A percentile compares a stretch with the other conserved stretches of the same genome.
Conservation (phyloP, 1,140 invertebrate species). For the Riptortus pedestris region DNA sequence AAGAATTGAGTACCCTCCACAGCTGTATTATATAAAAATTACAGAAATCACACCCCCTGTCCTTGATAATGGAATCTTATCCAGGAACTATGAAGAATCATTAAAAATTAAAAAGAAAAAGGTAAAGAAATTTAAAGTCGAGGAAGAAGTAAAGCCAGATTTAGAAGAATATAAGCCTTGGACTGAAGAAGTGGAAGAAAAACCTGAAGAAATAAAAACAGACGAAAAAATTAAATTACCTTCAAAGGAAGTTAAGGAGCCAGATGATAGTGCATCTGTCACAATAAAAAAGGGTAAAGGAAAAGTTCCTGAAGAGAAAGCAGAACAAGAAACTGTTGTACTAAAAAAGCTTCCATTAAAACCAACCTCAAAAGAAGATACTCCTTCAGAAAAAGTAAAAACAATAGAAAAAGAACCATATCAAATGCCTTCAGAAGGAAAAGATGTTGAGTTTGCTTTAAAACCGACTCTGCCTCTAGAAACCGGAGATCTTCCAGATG, state of each 20-base stretch:
- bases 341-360: constrained; percentile 33
- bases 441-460: constrained; percentile 27
- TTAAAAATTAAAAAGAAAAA: constrained; percentile 36
- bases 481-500: constrained; percentile 29
- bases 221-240: constrained; percentile 31
- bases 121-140: constrained; percentile 32
- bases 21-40: constrained; percentile 30
- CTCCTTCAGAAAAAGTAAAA: constrained; percentile 25
- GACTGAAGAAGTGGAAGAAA: constrained; percentile 19
- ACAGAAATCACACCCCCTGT: constrained; percentile 30
- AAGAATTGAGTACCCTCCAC: constrained; percentile 38
- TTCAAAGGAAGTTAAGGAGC: constrained; percentile 29
- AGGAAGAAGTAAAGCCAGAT: constrained; percentile 30
- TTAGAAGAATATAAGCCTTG: constrained; percentile 31
- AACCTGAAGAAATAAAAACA: constrained; percentile 11
- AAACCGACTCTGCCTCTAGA: constrained; percentile 19
- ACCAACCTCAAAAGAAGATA: constrained; percentile 32
- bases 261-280: constrained; percentile 32
- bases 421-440: constrained; percentile 14
- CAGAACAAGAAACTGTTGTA: constrained; percentile 19
- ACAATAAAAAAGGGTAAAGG: constrained; percentile 30
- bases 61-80: constrained; percentile 35
- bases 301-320: constrained; percentile 28
- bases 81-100: constrained; percentile 37
- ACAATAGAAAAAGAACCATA: constrained; percentile 29